These are phyloP conservation scores for Mizuhopecten yessoensis DNA, from an alignment of 1,140 invertebrate genomes.

Conservation along the genomic window DNA sequence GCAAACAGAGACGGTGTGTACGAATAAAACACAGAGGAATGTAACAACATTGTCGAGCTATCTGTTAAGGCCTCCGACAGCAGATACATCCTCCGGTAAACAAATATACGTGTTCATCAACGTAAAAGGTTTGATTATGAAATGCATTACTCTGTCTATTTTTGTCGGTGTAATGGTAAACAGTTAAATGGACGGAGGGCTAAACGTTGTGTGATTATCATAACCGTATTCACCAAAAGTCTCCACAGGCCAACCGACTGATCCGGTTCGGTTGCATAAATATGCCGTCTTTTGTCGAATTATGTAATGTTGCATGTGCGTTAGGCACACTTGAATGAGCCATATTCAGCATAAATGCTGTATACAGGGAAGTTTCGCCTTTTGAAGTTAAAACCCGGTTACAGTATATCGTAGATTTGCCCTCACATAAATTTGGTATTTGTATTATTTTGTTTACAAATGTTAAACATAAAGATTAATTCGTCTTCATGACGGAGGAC, in stretches of 20 bases:
- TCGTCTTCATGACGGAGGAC: too few species aligned
- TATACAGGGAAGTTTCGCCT: too few species aligned
- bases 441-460: too few species aligned
- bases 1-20: not conserved
- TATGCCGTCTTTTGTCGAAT: not conserved
- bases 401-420: too few species aligned
- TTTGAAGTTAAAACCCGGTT: too few species aligned
- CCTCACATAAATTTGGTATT: too few species aligned
- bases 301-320: not conserved
- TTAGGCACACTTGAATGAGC: not conserved
- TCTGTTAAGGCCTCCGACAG: not conserved
- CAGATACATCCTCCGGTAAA: not conserved
- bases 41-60: not conserved
- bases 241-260: not conserved
- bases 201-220: not conserved
- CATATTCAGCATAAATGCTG: not conserved
- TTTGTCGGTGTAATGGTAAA: not conserved
- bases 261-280: not conserved
- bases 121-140: constrained; percentile 28
- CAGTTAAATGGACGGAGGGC: not conserved
- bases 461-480: too few species aligned
- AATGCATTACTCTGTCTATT: constrained; percentile 14
- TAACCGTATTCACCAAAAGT: not conserved
- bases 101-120: constrained; percentile 12
- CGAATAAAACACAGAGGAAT: not conserved